Percentiles rank a stretch among this genome's conserved stretches.
Conservation (phyloP, 1,140 invertebrate species). For the Magallana angulata region DNA sequence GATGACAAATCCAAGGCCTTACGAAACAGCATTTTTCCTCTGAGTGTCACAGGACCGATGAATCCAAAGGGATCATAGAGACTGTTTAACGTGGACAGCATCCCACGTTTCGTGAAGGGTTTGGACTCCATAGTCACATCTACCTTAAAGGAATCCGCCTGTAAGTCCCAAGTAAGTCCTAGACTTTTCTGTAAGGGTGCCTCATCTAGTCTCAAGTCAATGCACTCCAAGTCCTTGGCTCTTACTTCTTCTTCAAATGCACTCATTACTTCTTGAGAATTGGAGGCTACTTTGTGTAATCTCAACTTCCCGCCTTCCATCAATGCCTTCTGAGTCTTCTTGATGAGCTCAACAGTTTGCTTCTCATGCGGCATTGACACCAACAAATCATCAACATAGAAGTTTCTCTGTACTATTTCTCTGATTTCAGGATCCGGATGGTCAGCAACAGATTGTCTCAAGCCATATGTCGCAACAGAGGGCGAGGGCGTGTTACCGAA, state of each 20-base stretch:
- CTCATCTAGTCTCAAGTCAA: slow-evolving; percentile 44
- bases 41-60: slow-evolving; percentile 44
- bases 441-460: no score
- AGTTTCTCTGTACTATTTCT: no score
- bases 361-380: no score
- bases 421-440: no score
- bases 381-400: no score
- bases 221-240: slow-evolving; percentile 41
- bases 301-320: no score
- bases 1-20: slow-evolving; percentile 20
- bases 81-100: slow-evolving; percentile 53
- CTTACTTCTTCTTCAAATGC: not conserved
- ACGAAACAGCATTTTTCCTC: slow-evolving; percentile 55
- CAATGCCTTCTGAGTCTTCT: no score
- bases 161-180: slow-evolving; percentile 50
- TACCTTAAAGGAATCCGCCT: slow-evolving; percentile 47
- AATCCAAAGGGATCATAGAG: slow-evolving; percentile 59
- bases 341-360: no score
- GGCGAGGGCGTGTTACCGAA: slow-evolving; percentile 51
- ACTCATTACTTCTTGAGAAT: no score
- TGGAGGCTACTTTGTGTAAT: no score
- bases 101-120: slow-evolving; percentile 47
- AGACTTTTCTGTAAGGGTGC: slow-evolving; percentile 55
- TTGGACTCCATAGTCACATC: slow-evolving; percentile 43
- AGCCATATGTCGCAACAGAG: no score